Conservation (phyloP, 2,888 invertebrate genomes). For the Melolontha melolontha region DNA sequence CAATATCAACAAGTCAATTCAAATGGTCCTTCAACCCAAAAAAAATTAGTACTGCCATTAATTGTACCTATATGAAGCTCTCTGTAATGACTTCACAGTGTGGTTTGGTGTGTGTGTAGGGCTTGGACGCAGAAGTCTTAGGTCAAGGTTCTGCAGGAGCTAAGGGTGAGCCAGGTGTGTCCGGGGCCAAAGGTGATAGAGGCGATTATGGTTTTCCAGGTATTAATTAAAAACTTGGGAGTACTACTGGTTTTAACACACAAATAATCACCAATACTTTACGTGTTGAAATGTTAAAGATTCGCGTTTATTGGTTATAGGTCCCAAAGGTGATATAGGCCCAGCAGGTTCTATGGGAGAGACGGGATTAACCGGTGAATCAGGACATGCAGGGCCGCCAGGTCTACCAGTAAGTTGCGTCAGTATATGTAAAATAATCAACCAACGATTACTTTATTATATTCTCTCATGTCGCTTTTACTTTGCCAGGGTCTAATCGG, state of each 20-base stretch:
- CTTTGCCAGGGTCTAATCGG: constrained; percentile 78
- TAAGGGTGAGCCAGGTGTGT: constrained; percentile 65
- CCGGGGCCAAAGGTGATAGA: constrained; percentile 68
- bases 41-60: constrained; percentile 11
- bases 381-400: constrained; percentile 90
- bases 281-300: constrained; percentile 9
- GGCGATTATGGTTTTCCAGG: constrained; percentile 69
- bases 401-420: constrained; percentile 77
- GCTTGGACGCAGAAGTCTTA: constrained; percentile 70
- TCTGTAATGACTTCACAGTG: constrained; percentile 54
- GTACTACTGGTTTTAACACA: constrained; percentile 16
- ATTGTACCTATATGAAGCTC: constrained; percentile 33
- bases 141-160: constrained; percentile 71
- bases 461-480: not conserved
- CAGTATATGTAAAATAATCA: constrained; percentile 1
- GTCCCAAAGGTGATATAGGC: constrained; percentile 81
- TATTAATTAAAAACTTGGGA: constrained; percentile 50
- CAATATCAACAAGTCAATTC: constrained; percentile 8
- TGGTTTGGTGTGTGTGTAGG: constrained; percentile 66
- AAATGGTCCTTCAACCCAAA: constrained; percentile 4
- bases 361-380: constrained; percentile 80
- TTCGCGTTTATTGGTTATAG: constrained; percentile 62
- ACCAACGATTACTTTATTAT: too few species aligned
- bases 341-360: constrained; percentile 80
- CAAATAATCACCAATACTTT: constrained; percentile 2